A percentile compares a stretch with the other conserved stretches of the same genome.
Evolutionary conservation across 1,140 invertebrate species (phyloP).

Genomic region (Drosophila mauritiana): DNA sequence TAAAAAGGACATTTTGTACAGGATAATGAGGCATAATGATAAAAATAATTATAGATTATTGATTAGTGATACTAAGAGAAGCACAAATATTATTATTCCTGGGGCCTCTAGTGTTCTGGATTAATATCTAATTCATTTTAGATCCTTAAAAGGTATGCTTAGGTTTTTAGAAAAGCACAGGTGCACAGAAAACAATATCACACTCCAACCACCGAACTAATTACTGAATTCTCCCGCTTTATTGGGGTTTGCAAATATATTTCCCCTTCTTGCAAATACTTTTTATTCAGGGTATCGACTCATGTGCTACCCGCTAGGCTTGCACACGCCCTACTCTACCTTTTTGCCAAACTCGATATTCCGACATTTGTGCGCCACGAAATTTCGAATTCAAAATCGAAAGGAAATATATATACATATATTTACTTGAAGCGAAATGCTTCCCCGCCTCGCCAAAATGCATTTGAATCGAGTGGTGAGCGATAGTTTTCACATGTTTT

Average conservation of each 20-base stretch:
- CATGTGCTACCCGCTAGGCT: conserved; percentile 48
- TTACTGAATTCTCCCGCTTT: conserved; percentile 19
- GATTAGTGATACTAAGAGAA: too few relatives aligned
- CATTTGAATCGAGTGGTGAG: conserved; percentile 23
- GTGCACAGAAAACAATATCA: background rate
- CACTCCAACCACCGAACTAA: conserved; percentile 30
- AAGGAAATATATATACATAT: conserved; percentile 5
- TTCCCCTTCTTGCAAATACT: background rate
- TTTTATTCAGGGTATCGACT: background rate
- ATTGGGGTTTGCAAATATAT: background rate
- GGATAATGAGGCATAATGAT: conserved; percentile 5
- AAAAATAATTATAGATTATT: too few relatives aligned
- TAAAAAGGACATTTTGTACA: conserved; percentile 35
- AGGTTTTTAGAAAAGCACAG: background rate
- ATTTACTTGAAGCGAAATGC: conserved; percentile 5
- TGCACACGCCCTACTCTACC: conserved; percentile 70
- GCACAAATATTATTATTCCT: background rate
- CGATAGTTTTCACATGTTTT: conserved; percentile 82
- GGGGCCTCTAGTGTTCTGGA: too few relatives aligned
- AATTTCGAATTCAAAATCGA: background rate
- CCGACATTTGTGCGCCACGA: conserved; percentile 48
- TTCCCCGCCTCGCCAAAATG: conserved; percentile 10
- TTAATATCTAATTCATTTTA: too few relatives aligned
- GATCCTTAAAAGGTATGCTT: background rate
- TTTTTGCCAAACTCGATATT: conserved; percentile 61